Evolutionary conservation across 30 jellyfish, hydroid and myxozoan genomes (phyloP).

Genomic region (Sanderia malayensis): DNA sequence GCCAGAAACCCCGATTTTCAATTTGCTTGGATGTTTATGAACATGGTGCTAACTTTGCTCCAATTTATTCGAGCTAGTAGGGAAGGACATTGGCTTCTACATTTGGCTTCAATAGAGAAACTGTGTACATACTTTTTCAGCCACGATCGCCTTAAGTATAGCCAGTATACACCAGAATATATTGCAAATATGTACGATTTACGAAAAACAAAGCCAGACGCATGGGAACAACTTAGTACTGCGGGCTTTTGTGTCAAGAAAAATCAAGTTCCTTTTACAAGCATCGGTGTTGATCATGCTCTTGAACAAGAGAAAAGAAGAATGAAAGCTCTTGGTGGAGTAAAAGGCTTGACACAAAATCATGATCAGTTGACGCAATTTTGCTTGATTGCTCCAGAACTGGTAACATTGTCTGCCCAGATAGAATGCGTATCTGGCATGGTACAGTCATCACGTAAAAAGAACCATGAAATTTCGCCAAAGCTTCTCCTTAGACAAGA

Average conservation of each 20-base stretch:
- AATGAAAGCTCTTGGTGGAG: constrained; percentile 37
- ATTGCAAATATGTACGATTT: constrained; percentile 32
- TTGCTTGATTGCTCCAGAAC: constrained; percentile 25
- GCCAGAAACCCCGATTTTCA: constrained; percentile 25
- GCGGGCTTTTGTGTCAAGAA: constrained; percentile 31
- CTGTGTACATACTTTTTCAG: constrained; percentile 38
- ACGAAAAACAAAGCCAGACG: constrained; percentile 31
- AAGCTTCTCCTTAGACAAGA: constrained; percentile 43
- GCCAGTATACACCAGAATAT: constrained; percentile 33
- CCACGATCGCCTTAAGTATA: constrained; percentile 24
- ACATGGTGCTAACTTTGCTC: constrained; percentile 31
- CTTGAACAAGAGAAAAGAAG: constrained; percentile 52
- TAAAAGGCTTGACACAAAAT: constrained; percentile 29
- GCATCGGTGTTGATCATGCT: constrained; percentile 60
- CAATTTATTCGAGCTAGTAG: constrained; percentile 31
- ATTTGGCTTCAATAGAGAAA: constrained; percentile 30
- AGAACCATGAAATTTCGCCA: constrained; percentile 44
- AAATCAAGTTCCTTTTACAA: constrained; percentile 22
- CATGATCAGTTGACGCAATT: constrained; percentile 17
- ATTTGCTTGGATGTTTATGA: constrained; percentile 35
- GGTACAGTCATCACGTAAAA: constrained; percentile 21
- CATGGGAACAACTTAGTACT: constrained; percentile 23
- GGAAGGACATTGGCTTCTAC: constrained; percentile 37
- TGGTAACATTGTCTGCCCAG: constrained; percentile 10
- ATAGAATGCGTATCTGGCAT: constrained; percentile 33